phyloP scores from a whole-genome alignment of 2,888 invertebrate genomes.

The Xestia ashworthii region DNA sequence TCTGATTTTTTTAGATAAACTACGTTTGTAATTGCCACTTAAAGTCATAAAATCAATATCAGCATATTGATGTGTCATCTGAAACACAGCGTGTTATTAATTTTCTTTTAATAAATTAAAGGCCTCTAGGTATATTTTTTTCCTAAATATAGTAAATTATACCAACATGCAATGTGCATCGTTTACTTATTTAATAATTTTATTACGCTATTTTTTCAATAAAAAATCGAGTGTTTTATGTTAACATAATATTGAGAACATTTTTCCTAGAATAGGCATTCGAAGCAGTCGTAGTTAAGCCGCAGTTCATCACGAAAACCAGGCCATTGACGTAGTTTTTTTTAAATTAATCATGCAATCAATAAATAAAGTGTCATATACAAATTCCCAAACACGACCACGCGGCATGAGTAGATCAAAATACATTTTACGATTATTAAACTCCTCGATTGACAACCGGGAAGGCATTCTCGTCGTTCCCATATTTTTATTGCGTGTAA shows the following conservation, averaged over 20 bases:
- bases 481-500: conserved; percentile 91
- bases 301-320: not conserved
- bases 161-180: conserved; percentile 37
- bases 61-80: conserved; percentile 78
- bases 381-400: conserved; percentile 68
- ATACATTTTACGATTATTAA: conserved; percentile 90
- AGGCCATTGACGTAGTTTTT: conserved; percentile 29
- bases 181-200: conserved; percentile 49
- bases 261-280: too few species aligned
- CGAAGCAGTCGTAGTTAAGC: not conserved
- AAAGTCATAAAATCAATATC: conserved; percentile 77
- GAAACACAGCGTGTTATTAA: conserved; percentile 75
- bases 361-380: conserved; percentile 61
- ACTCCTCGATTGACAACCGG: conserved; percentile 88
- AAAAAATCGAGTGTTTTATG: conserved; percentile 40
- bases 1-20: conserved; percentile 78
- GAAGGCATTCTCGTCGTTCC: conserved; percentile 87
- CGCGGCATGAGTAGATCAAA: conserved; percentile 83
- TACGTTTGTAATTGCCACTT: conserved; percentile 77
- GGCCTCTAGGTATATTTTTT: conserved; percentile 36
- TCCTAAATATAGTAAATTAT: conserved; percentile 38
- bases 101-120: conserved; percentile 72
- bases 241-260: conserved; percentile 8
- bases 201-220: conserved; percentile 55
- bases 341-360: conserved; percentile 37